These are phyloP conservation scores for Balaeniceps rex DNA, from an alignment of 2,113 vertebrate species.

Conservation along the genomic window DNA sequence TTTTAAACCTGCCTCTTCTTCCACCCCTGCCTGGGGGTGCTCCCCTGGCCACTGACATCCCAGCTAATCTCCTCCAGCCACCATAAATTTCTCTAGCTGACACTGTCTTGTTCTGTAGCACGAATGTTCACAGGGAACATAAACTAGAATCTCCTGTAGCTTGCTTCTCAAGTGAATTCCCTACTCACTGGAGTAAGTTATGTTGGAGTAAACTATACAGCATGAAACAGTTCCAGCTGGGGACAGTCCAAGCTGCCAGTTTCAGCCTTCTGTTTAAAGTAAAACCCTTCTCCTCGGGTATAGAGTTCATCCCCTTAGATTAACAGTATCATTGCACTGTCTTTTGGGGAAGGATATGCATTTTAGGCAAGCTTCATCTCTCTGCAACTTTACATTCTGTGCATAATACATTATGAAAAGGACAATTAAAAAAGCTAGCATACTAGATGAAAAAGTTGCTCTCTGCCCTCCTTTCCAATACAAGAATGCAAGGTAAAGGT, in stretches of 20 bases:
- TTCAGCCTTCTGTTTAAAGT: background rate
- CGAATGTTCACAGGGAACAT: background rate
- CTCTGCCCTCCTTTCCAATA: background rate
- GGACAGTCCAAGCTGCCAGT: background rate
- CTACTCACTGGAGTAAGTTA: background rate
- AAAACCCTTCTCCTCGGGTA: background rate
- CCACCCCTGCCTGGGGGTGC: fast-evolving
- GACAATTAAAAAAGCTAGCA: background rate
- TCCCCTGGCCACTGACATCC: background rate
- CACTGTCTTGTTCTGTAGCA: background rate
- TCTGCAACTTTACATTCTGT: background rate
- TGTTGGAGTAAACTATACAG: background rate
- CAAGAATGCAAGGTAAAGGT: background rate
- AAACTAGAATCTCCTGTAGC: background rate
- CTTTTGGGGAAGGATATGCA: background rate
- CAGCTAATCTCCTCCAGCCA: background rate
- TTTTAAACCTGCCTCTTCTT: background rate
- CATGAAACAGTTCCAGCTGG: background rate
- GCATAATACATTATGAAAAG: background rate
- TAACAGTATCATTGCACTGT: background rate
- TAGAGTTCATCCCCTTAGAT: background rate
- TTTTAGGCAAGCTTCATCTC: background rate
- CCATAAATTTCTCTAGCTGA: background rate
- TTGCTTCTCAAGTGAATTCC: background rate
- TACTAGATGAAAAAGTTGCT: background rate